Base-by-base conservation (phyloP, 2,797 vertebrate species). In the Semaprochilodus insignis region DNA sequence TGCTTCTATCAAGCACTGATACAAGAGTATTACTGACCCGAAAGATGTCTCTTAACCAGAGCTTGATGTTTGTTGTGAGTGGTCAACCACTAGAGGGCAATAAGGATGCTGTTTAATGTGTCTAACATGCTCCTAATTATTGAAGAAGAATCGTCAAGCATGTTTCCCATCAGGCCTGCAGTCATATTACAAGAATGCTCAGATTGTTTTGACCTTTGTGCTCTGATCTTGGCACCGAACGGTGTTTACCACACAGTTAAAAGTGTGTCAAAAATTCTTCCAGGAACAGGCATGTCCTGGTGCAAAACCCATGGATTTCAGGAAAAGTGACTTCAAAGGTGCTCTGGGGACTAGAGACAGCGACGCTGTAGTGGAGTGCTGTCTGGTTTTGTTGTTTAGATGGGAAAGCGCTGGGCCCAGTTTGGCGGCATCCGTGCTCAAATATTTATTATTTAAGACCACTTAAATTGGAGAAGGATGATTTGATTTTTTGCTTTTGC, bases 41-140 rank as follows among this genome's bases (percentile, higher is more conserved):
- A 71, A 60, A 19, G 14, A 16, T 44, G 23, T 52, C 31, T 67
- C 27, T 34, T 36, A 36, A 19, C 27, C 69, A 72, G 25, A 62
- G n/a, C 25, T 52, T 11, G 23, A 44, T 27, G 80, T 72, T 40
- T 69, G n/a, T 34, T 54, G n/a, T 66, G 69, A 76, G 62, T 31
- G 59, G 66, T 78, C 44, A 19, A n/a, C 88, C 85, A 86, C 85
- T 73, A 83, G 85, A 86, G 87, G 87, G 88, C 72, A 78, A 75
- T 83, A 85, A 80, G 57, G 63, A 60, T 81, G 67, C 73, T 77
- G 60, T 55, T 62, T 77, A 82, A 36, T 74, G 60, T 34, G 63
- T 34, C 66, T 52, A 77, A 72, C 71, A 55, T 65, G 65, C 70
- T 75, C 21, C 66, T 36, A 67, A 63, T 75, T 54, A 69, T 55